Conservation (phyloP, 2,113 vertebrate genomes). For the Kobus ellipsiprymnus region DNA sequence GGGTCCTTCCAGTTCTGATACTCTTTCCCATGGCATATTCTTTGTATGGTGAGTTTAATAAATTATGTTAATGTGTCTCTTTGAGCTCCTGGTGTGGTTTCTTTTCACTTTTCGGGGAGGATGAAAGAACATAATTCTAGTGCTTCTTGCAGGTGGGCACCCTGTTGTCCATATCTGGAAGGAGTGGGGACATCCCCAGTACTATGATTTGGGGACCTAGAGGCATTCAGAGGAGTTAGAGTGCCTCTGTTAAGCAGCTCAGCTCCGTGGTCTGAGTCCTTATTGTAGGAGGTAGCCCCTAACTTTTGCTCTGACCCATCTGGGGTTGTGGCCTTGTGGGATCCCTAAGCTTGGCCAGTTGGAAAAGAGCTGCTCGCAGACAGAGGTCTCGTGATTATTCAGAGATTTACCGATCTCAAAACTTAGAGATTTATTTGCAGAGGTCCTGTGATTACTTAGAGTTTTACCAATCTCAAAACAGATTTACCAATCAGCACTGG, state of each 20-base stretch:
- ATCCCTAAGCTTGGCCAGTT: neutral
- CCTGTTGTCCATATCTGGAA: too few species aligned
- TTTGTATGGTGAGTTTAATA: conserved; percentile 54
- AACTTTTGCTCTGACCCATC: neutral
- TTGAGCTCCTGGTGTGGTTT: conserved; percentile 4
- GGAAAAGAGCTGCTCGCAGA: neutral
- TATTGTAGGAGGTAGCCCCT: neutral
- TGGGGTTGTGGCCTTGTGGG: neutral
- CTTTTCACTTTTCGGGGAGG: neutral
- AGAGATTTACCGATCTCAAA: neutral
- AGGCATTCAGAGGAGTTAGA: neutral
- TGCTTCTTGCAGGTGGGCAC: neutral
- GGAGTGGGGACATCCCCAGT: neutral
- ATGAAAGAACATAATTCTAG: neutral
- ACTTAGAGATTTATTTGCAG: neutral
- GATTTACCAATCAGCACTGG: neutral
- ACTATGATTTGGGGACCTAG: neutral
- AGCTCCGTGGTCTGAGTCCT: neutral
- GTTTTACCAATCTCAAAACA: neutral
- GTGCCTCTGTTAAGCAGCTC: neutral
- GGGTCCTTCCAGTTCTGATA: neutral
- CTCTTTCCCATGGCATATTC: neutral
- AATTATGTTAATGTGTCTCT: conserved; percentile 42
- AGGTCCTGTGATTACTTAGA: neutral
- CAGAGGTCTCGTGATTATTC: neutral